These are phyloP conservation scores for Itoplectis maculator DNA, from an alignment of 2,888 invertebrate species.

Conservation along the genomic window DNA sequence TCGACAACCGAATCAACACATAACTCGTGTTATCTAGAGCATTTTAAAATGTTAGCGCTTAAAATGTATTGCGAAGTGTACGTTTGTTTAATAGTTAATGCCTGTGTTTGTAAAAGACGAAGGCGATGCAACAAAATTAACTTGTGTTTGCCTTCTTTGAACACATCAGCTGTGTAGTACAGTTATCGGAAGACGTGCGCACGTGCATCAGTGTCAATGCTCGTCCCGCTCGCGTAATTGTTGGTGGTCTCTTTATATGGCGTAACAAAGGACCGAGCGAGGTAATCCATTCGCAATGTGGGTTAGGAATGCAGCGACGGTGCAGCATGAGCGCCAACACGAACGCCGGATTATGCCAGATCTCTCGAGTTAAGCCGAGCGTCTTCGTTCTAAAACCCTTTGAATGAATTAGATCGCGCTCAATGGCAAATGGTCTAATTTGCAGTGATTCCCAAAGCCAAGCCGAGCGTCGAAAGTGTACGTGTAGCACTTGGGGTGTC, in stretches of 20 bases:
- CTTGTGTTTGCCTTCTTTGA: too few species aligned
- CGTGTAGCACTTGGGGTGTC: neutral
- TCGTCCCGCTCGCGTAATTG: constrained; percentile 48
- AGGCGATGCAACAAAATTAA: too few species aligned
- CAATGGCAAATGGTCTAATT: constrained; percentile 3
- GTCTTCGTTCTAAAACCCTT: constrained; percentile 19
- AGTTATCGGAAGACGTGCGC: constrained; percentile 4
- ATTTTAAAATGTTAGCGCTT: neutral
- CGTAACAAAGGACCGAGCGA: constrained; percentile 55
- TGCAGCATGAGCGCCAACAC: constrained; percentile 32
- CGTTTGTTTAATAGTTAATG: too few species aligned
- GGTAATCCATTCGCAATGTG: constrained; percentile 60
- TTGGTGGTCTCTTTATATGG: constrained; percentile 58
- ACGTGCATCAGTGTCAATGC: constrained; percentile 54
- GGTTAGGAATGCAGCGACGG: constrained; percentile 59
- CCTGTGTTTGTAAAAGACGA: too few species aligned
- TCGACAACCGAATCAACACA: constrained; percentile 11
- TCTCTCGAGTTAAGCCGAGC: constrained; percentile 18
- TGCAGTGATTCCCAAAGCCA: neutral
- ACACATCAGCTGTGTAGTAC: too few species aligned
- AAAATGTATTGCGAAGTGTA: constrained; percentile 10
- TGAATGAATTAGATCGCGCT: constrained; percentile 34
- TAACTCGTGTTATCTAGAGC: neutral
- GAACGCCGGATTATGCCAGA: constrained; percentile 26
- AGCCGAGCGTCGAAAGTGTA: neutral